Percentiles rank a stretch among this genome's conserved stretches.
phyloP scores from a whole-genome alignment of 2,888 invertebrate genomes.

The Leuctra nigra region DNA sequence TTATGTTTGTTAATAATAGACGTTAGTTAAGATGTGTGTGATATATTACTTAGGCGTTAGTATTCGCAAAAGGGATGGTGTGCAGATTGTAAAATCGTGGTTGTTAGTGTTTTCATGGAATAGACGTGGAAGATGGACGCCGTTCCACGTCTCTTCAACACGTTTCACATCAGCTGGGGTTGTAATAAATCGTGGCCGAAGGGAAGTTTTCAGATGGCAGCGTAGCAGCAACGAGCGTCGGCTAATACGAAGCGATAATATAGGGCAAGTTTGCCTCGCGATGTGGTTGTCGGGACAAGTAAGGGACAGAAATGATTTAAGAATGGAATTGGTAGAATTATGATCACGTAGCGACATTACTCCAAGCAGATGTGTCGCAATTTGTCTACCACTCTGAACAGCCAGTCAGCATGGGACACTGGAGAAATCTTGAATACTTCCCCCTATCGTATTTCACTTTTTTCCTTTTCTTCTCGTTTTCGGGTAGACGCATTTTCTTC shows the following conservation, averaged over 20 bases:
- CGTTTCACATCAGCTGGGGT: background rate
- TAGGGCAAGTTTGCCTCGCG: slow-evolving; percentile 2
- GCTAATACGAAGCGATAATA: slow-evolving; percentile 18
- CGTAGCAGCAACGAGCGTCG: background rate
- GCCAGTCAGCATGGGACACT: background rate
- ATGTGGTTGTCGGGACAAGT: slow-evolving; percentile 6
- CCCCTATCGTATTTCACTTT: background rate
- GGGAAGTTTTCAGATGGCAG: slow-evolving; percentile 7
- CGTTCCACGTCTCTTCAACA: background rate
- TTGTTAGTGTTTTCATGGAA: no score
- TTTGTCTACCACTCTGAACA: slow-evolving; percentile 19
- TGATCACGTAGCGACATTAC: slow-evolving; percentile 22
- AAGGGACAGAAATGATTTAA: slow-evolving; percentile 20
- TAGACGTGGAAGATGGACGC: background rate
- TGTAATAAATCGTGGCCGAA: slow-evolving; percentile 12
- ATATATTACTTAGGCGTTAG: no score
- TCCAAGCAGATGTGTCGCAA: slow-evolving; percentile 19
- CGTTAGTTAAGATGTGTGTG: no score
- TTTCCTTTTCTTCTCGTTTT: no score
- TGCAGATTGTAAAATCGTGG: no score
- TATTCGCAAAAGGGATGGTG: no score
- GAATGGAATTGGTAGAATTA: slow-evolving; percentile 23
- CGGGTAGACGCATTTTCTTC: no score
- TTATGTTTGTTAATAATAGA: no score
- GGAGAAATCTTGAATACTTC: slow-evolving; percentile 21